Conservation (phyloP, 2,888 invertebrate genomes). For the Coelinius sp. region DNA sequence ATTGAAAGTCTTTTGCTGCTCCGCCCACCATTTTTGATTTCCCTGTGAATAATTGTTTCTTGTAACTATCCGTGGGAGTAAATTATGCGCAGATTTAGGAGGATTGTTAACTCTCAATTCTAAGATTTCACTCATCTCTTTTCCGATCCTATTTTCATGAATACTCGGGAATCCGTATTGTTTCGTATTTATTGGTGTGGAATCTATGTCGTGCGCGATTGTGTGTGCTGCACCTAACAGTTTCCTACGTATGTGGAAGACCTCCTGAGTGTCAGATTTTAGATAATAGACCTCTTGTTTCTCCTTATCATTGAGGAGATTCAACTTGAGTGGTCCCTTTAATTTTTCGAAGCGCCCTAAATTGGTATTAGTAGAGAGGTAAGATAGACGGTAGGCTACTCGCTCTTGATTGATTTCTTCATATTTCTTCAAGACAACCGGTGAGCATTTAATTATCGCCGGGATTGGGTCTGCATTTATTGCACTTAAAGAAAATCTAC, state of each 20-base stretch:
- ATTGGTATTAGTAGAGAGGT: not conserved
- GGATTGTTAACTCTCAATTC: no score
- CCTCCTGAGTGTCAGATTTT: not conserved
- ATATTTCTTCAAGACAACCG: not conserved
- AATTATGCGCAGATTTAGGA: no score
- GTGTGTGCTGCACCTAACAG: constrained; percentile 26
- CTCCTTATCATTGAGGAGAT: not conserved
- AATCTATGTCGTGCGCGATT: constrained; percentile 32
- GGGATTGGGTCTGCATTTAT: not conserved
- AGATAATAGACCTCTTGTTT: not conserved
- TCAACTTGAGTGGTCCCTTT: not conserved
- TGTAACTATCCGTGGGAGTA: no score
- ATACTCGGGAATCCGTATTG: constrained; percentile 46
- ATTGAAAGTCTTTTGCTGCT: no score
- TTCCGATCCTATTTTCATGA: no score
- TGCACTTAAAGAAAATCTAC: not conserved
- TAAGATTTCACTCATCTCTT: no score
- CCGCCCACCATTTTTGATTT: no score
- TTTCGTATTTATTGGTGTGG: constrained; percentile 37
- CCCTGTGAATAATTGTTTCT: no score
- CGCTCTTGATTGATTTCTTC: not conserved
- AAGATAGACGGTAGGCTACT: not conserved
- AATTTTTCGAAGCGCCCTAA: not conserved
- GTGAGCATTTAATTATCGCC: not conserved
- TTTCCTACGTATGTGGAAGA: constrained; percentile 37